A percentile compares a stretch with the other conserved stretches of the same genome.
These are phyloP conservation scores for Corbicula japonica DNA, from an alignment of 2,888 invertebrate species.

Conservation along the genomic window DNA sequence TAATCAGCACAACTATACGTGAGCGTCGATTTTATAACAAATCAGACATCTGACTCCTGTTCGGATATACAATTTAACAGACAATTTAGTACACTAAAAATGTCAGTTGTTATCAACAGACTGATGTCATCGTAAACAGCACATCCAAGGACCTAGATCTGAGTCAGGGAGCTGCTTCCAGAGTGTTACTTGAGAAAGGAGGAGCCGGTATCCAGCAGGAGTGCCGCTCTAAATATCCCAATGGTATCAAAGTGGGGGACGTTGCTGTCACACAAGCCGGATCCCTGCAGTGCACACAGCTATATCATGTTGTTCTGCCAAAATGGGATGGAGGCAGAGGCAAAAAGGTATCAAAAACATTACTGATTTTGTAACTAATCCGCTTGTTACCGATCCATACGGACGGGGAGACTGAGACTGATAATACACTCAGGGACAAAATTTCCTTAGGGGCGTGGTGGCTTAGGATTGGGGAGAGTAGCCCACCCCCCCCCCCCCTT, in stretches of 20 bases:
- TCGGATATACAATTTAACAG: too few relatives aligned
- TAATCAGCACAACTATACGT: background rate
- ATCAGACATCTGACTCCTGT: background rate
- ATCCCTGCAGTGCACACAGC: constrained; percentile 66
- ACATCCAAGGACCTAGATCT: constrained; percentile 64
- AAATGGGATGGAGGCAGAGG: constrained; percentile 55
- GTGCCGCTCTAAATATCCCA: constrained; percentile 59
- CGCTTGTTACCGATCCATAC: background rate
- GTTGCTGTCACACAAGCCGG: constrained; percentile 67
- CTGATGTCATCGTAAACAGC: constrained; percentile 71
- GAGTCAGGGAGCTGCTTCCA: constrained; percentile 59
- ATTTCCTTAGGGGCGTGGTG: background rate
- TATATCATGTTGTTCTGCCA: constrained; percentile 72
- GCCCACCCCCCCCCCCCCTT: too few relatives aligned
- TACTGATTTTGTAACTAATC: background rate
- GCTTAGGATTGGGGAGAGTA: background rate
- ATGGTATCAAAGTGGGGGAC: constrained; percentile 58
- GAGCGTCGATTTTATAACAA: background rate
- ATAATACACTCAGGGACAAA: background rate
- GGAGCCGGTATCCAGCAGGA: constrained; percentile 65
- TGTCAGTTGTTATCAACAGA: too few relatives aligned
- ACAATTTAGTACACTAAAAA: too few relatives aligned
- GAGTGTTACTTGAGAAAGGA: constrained; percentile 45
- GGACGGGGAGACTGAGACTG: background rate
- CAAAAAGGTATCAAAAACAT: constrained; percentile 36